Percentiles rank a stretch among this genome's conserved stretches.
Evolutionary conservation across 2,888 invertebrate species (phyloP).

Genomic region (Hirtodrosophila duncani): DNA sequence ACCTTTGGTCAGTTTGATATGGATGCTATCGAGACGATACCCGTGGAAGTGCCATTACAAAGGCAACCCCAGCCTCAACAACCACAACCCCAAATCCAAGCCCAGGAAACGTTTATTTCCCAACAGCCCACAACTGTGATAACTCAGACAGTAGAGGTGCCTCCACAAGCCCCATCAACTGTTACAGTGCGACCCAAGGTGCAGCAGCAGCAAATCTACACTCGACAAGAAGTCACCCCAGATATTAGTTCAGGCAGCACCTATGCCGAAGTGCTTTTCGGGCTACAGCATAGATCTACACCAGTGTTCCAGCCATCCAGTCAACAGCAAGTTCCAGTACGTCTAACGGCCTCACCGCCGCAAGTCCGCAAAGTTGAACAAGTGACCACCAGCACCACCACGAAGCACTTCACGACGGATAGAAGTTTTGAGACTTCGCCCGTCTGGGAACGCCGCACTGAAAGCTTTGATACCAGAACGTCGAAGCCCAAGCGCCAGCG

Average conservation of each 20-base stretch:
- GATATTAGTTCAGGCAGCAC: slow-evolving; percentile 63
- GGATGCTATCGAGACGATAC: slow-evolving; percentile 74
- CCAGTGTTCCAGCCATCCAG: slow-evolving; percentile 81
- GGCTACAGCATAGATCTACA: slow-evolving; percentile 61
- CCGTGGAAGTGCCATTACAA: slow-evolving; percentile 34
- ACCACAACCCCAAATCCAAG: slow-evolving; percentile 29
- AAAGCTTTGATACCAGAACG: slow-evolving; percentile 42
- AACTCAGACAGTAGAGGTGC: slow-evolving; percentile 20
- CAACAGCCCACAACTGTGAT: slow-evolving; percentile 47
- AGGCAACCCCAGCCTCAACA: slow-evolving; percentile 6
- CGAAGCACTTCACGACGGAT: slow-evolving; percentile 46
- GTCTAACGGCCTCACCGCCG: slow-evolving; percentile 49
- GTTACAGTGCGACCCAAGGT: slow-evolving; percentile 39
- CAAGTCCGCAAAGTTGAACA: slow-evolving; percentile 41
- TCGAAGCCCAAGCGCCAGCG: slow-evolving; percentile 46
- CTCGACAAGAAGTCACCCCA: slow-evolving; percentile 28
- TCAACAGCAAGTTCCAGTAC: slow-evolving; percentile 64
- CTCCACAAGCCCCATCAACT: slow-evolving; percentile 7
- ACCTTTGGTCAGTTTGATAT: slow-evolving; percentile 76
- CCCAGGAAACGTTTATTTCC: slow-evolving; percentile 31
- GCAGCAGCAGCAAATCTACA: slow-evolving; percentile 27
- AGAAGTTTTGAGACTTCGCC: slow-evolving; percentile 65
- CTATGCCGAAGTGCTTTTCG: slow-evolving; percentile 77
- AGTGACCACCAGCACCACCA: slow-evolving; percentile 35
- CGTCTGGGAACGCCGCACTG: slow-evolving; percentile 62